Conservation (phyloP, 2,113 vertebrate genomes). For the Oreocharis arfaki region DNA sequence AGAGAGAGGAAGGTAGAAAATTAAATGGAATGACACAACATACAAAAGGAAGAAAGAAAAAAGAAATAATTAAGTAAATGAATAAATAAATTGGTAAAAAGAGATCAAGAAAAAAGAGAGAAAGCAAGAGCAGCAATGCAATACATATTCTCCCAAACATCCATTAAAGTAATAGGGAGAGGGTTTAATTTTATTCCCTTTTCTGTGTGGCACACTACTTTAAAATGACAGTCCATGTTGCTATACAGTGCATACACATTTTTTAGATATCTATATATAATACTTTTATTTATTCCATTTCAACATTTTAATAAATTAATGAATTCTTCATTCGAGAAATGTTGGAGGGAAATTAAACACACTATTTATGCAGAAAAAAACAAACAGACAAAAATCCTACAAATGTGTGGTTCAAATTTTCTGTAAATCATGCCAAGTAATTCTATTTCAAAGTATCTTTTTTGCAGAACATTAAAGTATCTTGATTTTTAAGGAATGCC, state of each 20-base stretch:
- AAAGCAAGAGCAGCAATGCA: background rate
- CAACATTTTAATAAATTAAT: background rate
- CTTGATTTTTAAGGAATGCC: background rate
- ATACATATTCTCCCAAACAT: background rate
- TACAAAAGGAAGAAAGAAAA: background rate
- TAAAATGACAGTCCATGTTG: background rate
- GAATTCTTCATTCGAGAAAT: background rate
- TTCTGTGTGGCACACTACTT: background rate
- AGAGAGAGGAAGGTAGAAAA: background rate
- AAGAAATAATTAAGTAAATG: too few species aligned
- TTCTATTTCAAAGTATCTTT: background rate
- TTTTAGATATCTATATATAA: background rate
- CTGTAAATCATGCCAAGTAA: background rate
- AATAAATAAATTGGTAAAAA: background rate
- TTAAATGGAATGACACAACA: background rate
- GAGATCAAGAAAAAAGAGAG: background rate
- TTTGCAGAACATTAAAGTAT: background rate
- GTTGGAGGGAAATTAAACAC: background rate
- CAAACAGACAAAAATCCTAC: background rate
- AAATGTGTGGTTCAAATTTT: background rate
- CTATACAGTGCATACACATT: background rate
- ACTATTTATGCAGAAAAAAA: background rate
- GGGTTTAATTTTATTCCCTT: background rate
- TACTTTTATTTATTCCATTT: background rate
- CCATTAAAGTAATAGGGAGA: background rate